Conservation (phyloP, 2,797 vertebrate species). For the Aphelocoma californica region DNA sequence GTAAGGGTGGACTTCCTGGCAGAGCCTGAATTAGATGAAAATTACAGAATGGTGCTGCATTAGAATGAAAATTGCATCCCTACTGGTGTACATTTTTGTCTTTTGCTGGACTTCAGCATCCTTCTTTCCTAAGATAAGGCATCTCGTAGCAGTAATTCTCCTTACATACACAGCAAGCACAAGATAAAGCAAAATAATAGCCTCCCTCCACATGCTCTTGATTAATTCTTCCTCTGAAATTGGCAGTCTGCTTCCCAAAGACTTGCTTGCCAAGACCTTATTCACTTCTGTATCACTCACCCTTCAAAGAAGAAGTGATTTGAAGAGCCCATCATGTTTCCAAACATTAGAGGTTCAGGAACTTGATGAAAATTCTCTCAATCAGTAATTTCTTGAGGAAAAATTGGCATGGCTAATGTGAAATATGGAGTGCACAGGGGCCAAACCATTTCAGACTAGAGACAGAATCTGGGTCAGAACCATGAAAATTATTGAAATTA, state of each 20-base stretch:
- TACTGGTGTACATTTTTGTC: neutral
- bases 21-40: neutral
- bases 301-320: slow-evolving; percentile 11
- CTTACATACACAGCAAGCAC: neutral
- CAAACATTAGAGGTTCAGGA: neutral
- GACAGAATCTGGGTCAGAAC: neutral
- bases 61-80: slow-evolving; percentile 17
- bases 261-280: slow-evolving; percentile 15
- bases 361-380: neutral
- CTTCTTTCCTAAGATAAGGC: slow-evolving; percentile 3
- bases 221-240: slow-evolving; percentile 31
- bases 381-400: neutral
- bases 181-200: slow-evolving; percentile 47
- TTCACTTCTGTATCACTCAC: neutral
- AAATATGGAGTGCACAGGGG: neutral
- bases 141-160: neutral
- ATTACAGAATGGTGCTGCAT: neutral
- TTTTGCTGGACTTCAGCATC: slow-evolving; percentile 39
- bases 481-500: neutral
- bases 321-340: slow-evolving; percentile 3
- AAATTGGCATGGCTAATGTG: neutral
- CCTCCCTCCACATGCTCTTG: neutral
- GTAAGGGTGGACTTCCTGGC: neutral
- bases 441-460: neutral
- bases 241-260: slow-evolving; percentile 15